Conservation (phyloP, 2,113 vertebrate species). For the Hydropotes inermis region DNA sequence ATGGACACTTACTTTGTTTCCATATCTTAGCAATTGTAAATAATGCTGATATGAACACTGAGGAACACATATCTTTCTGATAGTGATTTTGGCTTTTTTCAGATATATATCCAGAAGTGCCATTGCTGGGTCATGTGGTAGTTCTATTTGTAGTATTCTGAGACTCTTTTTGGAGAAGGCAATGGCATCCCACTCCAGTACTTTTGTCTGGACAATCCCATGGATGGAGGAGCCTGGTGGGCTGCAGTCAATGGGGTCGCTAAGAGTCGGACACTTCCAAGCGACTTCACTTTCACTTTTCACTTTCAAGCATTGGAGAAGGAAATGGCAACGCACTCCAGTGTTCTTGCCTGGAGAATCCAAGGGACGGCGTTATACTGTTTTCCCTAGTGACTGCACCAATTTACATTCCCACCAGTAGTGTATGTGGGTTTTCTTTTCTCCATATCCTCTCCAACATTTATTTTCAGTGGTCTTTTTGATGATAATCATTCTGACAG, state of each 20-base stretch:
- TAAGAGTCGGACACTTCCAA: too few relatives aligned
- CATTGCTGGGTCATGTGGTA: neutral
- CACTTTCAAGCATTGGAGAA: too few relatives aligned
- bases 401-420: neutral
- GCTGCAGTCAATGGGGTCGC: too few relatives aligned
- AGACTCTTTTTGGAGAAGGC: neutral
- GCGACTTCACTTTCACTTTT: too few relatives aligned
- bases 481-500: neutral
- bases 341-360: too few relatives aligned
- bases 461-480: neutral
- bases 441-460: neutral
- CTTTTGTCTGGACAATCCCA: too few relatives aligned
- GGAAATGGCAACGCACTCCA: too few relatives aligned
- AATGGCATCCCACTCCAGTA: too few relatives aligned
- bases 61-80: neutral
- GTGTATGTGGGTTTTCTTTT: neutral
- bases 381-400: neutral
- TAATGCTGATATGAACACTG: neutral
- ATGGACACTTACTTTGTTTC: neutral
- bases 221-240: too few relatives aligned
- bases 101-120: neutral
- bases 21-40: neutral
- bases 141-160: neutral
- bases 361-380: too few relatives aligned
- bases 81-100: neutral